Base-by-base conservation (phyloP, 2,888 invertebrate species). In the Brachycybe producta region DNA sequence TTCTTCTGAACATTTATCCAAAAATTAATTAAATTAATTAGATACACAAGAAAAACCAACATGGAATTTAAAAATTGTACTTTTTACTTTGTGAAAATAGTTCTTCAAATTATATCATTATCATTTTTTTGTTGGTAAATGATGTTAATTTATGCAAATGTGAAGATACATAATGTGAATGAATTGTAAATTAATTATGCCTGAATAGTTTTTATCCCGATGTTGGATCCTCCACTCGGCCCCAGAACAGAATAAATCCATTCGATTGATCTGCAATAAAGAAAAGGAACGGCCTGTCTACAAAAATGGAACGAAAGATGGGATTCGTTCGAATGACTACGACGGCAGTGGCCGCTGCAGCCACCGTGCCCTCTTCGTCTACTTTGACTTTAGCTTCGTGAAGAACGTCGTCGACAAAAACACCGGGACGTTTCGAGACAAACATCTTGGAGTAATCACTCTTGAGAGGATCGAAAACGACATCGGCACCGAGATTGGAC, bases 401-500 rank as follows among this genome's bases (percentile, higher is more conserved):
- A 34, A 45, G 32, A 19, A 45, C 45, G 23, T 45, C 45, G 34
- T 45, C 45, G 13, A 45, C 45, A 26, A 45, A 45, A 11, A 34
- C 32, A 4, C 45, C 45, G 15, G 45, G 45, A n/a, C 45, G 24
- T n/a, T 24, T 45, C 7, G 32, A 17, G 11, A 45, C 11, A 21
- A 45, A 45, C 8, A 45, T 45, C 3, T 26, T 26, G 3, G 45
- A 45, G 24, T 35, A 45, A 15, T 45, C 45, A 21, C 28, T 45
- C 21, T 35, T 45, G 19, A 45, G 15, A 5, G 45, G 45, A 45
- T 45, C 23, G n/a, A 45, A 45, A 15, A 45, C 45, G 23, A 35
- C 32, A 26, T 21, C 15, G 13, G 28, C 45, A 17, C 35, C 35
- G 21, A 45, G 15, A 11, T 26, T 19, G 35, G 3, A 2, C 5